These are phyloP conservation scores for Eulemur albifrons DNA, from an alignment of 2,797 vertebrate species.

Conservation along the genomic window DNA sequence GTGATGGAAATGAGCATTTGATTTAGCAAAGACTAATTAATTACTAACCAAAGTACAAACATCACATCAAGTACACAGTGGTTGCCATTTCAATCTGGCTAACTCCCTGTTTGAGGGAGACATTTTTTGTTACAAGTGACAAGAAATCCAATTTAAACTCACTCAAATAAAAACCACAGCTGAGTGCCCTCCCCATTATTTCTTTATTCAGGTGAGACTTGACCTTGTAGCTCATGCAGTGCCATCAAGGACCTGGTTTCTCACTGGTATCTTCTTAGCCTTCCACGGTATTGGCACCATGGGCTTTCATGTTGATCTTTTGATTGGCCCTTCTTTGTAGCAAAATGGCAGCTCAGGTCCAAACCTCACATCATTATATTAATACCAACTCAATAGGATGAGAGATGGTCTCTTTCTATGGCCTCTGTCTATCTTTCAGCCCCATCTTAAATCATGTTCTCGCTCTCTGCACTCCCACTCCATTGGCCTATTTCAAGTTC, in stretches of 20 bases:
- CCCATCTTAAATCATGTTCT: not conserved
- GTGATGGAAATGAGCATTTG: not conserved
- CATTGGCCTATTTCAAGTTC: not conserved
- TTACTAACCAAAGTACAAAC: not conserved
- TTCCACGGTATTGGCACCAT: not conserved
- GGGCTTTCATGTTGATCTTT: not conserved
- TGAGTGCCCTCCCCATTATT: not conserved
- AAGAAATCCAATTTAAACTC: constrained; percentile 36
- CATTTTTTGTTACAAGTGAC: not conserved
- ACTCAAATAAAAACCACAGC: constrained; percentile 33
- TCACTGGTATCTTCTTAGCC: not conserved
- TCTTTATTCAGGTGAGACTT: constrained; percentile 8
- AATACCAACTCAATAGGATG: not conserved
- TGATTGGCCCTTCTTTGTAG: not conserved
- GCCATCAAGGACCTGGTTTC: not conserved
- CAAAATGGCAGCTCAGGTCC: not conserved
- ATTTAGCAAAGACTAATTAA: constrained; percentile 25
- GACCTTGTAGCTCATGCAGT: not conserved
- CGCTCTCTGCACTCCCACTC: not conserved
- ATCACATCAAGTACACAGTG: not conserved
- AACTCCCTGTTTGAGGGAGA: not conserved
- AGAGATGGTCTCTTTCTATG: not conserved
- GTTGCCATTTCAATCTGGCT: constrained; percentile 20
- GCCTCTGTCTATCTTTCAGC: not conserved
- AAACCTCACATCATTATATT: not conserved